A percentile compares a stretch with the other conserved stretches of the same genome.
Evolutionary conservation across 2,797 vertebrate species (phyloP).

Genomic region (Pipistrellus nathusii): DNA sequence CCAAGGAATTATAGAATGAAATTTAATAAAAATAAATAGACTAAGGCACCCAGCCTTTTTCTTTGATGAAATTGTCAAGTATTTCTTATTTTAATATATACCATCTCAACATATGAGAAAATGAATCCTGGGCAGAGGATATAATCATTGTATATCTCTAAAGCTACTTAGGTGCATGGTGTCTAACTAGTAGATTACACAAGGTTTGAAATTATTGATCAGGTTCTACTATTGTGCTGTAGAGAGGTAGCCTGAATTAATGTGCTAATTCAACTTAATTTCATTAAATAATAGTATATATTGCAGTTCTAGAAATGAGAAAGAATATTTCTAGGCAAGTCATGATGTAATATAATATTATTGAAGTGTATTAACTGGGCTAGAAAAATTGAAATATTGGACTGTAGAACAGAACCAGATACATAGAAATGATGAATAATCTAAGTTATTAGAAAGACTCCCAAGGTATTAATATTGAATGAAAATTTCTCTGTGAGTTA

Average conservation of each 20-base stretch:
- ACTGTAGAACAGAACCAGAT: background rate
- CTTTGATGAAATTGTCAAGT: slow-evolving; percentile 54
- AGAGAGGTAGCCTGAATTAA: background rate
- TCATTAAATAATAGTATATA: slow-evolving; percentile 10
- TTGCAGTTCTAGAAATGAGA: slow-evolving; percentile 25
- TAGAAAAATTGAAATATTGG: background rate
- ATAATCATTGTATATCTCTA: background rate
- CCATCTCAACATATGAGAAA: slow-evolving; percentile 16
- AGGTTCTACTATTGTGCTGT: background rate
- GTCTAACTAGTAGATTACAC: slow-evolving; percentile 12
- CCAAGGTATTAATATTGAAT: background rate
- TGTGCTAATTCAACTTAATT: background rate
- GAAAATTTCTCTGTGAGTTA: background rate
- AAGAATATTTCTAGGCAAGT: background rate
- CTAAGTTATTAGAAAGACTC: slow-evolving; percentile 26
- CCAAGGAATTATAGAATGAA: slow-evolving; percentile 35
- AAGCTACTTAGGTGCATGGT: background rate
- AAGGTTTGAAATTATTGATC: slow-evolving; percentile 7
- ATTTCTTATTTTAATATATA: slow-evolving; percentile 48
- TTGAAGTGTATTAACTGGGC: background rate
- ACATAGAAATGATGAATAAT: background rate
- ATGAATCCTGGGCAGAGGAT: background rate
- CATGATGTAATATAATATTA: background rate
- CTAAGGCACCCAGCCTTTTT: background rate
- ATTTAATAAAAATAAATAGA: slow-evolving; percentile 52